Evolutionary conservation across 1,140 invertebrate species (phyloP), one percentile per base, ranked within the genome.

Genomic region (Drosophila rufa): DNA sequence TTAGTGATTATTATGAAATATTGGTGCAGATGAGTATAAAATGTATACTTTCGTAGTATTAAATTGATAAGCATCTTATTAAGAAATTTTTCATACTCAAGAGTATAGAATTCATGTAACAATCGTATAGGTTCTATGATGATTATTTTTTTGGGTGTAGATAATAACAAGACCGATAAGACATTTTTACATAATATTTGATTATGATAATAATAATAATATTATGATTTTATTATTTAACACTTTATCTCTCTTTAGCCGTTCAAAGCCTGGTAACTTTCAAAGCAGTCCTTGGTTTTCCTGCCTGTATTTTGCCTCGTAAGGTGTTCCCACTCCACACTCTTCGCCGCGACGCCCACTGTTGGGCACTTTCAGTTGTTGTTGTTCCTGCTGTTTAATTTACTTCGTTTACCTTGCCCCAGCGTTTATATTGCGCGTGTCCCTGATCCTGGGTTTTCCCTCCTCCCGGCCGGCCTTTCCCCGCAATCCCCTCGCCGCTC

Each of bases 381-480:
- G 67, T 46, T 57, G 14, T 65, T 19, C 17, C 38, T 55, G 43
- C 74, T 70, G 71, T 80, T 87, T 77, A 76, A 87, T 80, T 82
- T 87, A 76, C 83, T 86, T 76, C 66, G 66, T 76, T 82, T 82
- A 82, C 80, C 84, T 80, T 83, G 78, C 62, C 48, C 83, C 68
- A 50, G 57, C 68, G 58, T 62, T 70, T 58, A 53, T 46, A 70
- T 64, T 70, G 76, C 75, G 57, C 76, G 75, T 60, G 62, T 42
- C 53, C 47, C 68, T 60, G 51, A 75, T 67, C 65, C 60, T 69
- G 78, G 51, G 55, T 43, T 80, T 76, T 60, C 25, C 56, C 43
- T n/a, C 19, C 73, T 30, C 43, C 19, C 58, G 14, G 15, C 17
- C 9, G 9, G 19, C 9, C 45, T 2, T 11, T 4, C 22, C 22